phyloP scores from a whole-genome alignment of 2,113 vertebrate species.

The Atherinomorus stipes region DNA sequence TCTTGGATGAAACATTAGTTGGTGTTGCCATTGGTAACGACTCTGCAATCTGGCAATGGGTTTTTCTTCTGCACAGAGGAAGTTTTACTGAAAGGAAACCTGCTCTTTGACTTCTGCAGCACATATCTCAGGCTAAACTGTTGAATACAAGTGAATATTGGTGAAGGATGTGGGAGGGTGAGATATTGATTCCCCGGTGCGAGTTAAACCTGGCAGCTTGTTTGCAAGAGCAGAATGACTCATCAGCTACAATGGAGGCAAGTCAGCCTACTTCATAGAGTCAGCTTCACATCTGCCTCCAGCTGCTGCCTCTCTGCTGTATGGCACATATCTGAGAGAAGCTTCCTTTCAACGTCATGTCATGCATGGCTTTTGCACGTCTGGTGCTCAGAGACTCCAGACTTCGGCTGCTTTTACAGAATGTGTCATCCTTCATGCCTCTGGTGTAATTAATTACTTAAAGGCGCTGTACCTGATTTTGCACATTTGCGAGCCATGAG shows the following conservation, averaged over 20 bases:
- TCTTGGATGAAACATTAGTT: neutral
- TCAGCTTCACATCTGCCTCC: conserved; percentile 9
- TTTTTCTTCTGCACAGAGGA: conserved; percentile 4
- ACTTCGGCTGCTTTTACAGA: neutral
- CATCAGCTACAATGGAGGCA: conserved; percentile 36
- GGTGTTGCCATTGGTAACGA: conserved; percentile 46
- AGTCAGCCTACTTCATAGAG: conserved; percentile 21
- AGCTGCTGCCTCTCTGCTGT: neutral
- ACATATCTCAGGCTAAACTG: neutral
- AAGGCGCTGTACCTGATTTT: no score
- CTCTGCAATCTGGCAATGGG: neutral
- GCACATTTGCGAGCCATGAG: no score
- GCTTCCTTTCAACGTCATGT: neutral
- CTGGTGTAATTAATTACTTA: neutral
- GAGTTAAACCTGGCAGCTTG: conserved; percentile 43
- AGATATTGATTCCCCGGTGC: conserved; percentile 45
- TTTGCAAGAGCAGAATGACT: conserved; percentile 44
- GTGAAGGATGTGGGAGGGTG: conserved; percentile 49
- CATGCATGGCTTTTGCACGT: neutral
- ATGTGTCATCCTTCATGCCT: no score
- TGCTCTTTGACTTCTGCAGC: neutral
- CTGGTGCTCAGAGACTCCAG: fast-evolving
- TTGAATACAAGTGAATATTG: conserved; percentile 42
- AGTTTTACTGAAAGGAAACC: neutral
- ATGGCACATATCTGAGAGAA: neutral